phyloP scores from a whole-genome alignment of 2,888 invertebrate genomes.

The Gerris lacustris region DNA sequence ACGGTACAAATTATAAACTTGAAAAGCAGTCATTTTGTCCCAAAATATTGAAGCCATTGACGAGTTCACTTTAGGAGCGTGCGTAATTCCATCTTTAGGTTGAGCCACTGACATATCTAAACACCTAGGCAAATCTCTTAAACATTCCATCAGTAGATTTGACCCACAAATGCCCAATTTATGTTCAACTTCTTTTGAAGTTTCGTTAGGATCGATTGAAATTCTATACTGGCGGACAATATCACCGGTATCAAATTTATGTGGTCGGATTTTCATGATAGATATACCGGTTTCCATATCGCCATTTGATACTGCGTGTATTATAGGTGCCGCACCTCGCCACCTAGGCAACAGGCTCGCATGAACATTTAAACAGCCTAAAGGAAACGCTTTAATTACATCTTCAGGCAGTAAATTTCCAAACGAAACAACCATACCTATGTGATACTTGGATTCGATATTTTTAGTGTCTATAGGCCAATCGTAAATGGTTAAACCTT shows the following conservation, averaged over 20 bases:
- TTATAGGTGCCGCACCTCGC: conserved; percentile 87
- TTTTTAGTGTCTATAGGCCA: conserved; percentile 51
- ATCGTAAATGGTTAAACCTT: conserved; percentile 46
- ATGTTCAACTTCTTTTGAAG: conserved; percentile 51
- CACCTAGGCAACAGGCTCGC: conserved; percentile 82
- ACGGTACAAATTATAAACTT: conserved; percentile 58
- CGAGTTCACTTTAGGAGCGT: conserved; percentile 61
- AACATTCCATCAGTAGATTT: conserved; percentile 48
- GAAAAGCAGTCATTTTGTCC: conserved; percentile 47
- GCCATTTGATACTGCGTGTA: conserved; percentile 70
- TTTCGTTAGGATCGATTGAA: conserved; percentile 39
- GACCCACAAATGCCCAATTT: conserved; percentile 57
- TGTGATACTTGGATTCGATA: conserved; percentile 49
- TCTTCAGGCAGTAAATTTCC: conserved; percentile 73
- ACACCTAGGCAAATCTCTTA: conserved; percentile 48
- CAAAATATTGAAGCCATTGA: conserved; percentile 52
- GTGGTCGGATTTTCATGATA: conserved; percentile 72
- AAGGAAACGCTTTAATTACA: conserved; percentile 62
- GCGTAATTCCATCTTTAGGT: conserved; percentile 47
- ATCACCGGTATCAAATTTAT: conserved; percentile 65
- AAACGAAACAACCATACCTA: conserved; percentile 87
- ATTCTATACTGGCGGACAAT: conserved; percentile 35
- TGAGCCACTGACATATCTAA: conserved; percentile 50
- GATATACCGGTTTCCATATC: conserved; percentile 71
- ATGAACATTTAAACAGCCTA: conserved; percentile 88